A percentile compares a stretch with the other conserved stretches of the same genome.
These are phyloP conservation scores for Liparis tanakae DNA, from an alignment of 2,797 vertebrate species.

Conservation along the genomic window DNA sequence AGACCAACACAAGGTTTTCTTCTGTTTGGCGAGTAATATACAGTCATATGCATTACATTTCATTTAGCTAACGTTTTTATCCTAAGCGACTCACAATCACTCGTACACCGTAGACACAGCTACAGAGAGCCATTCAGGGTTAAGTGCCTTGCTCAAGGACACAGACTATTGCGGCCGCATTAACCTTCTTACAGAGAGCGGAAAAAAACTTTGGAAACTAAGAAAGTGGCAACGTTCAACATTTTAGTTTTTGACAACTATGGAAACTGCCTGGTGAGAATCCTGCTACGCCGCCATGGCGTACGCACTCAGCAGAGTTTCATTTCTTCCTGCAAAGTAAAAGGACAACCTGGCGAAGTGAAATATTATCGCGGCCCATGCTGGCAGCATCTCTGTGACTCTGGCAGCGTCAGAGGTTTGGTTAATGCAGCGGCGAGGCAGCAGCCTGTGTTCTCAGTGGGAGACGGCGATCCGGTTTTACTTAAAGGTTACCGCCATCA, in stretches of 20 bases:
- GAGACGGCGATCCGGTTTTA: slow-evolving; percentile 49
- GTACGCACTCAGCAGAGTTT: slow-evolving; percentile 15
- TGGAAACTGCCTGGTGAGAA: not conserved
- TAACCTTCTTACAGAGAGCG: not conserved
- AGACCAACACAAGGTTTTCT: slow-evolving; percentile 6
- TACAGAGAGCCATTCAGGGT: too few species aligned
- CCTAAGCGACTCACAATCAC: too few species aligned
- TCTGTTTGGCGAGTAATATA: not conserved
- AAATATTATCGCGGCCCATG: slow-evolving; percentile 32
- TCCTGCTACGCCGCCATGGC: not conserved
- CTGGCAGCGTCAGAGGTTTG: slow-evolving; percentile 27
- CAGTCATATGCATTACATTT: too few species aligned
- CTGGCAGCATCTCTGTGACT: slow-evolving; percentile 39
- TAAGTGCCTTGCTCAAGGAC: too few species aligned
- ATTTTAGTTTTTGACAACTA: slow-evolving; percentile 1
- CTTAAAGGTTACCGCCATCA: slow-evolving; percentile 76
- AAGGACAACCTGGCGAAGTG: slow-evolving; percentile 36
- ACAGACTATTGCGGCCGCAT: not conserved
- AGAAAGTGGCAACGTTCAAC: not conserved
- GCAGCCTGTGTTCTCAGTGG: slow-evolving; percentile 66
- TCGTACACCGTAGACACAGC: too few species aligned
- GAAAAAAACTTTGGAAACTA: not conserved
- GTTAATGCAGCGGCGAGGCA: slow-evolving; percentile 41
- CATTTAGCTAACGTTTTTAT: too few species aligned
- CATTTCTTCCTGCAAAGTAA: slow-evolving; percentile 16